Evolutionary conservation across 2,113 vertebrate species (phyloP).

Genomic region (Boulengeromyrus knoepffleri): DNA sequence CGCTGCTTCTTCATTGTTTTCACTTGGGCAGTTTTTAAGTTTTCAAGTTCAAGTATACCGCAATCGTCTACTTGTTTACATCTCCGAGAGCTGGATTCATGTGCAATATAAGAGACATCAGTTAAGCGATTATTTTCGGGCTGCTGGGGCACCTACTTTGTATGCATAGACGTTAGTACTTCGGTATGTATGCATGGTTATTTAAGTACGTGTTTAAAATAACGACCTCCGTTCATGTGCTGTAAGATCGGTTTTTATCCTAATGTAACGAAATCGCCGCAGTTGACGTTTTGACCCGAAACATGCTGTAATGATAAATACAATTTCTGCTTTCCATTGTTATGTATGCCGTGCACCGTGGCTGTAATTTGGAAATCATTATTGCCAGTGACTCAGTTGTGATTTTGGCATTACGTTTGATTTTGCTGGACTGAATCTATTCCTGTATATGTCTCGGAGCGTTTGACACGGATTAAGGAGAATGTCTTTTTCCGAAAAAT

Average conservation of each 20-base stretch:
- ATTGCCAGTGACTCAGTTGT: neutral
- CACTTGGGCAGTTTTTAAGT: neutral
- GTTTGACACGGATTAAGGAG: neutral
- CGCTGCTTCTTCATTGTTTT: neutral
- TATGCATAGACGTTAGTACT: neutral
- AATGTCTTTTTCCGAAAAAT: neutral
- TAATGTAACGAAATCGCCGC: neutral
- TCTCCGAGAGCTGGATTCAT: neutral
- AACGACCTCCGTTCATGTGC: neutral
- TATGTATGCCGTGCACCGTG: neutral
- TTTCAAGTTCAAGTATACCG: neutral
- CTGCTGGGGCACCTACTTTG: neutral
- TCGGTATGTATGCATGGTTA: neutral
- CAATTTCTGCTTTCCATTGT: neutral
- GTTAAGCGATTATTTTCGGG: neutral
- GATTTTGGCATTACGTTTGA: neutral
- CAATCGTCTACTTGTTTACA: neutral
- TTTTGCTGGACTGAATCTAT: neutral
- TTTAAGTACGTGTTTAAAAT: constrained; percentile 3
- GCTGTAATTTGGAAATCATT: neutral
- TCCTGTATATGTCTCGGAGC: neutral
- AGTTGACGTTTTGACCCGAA: neutral
- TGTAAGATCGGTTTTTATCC: neutral
- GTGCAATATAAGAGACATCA: neutral
- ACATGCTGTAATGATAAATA: neutral